phyloP scores from a whole-genome alignment of 1,140 invertebrate genomes.

The Agrypnia vestita region DNA sequence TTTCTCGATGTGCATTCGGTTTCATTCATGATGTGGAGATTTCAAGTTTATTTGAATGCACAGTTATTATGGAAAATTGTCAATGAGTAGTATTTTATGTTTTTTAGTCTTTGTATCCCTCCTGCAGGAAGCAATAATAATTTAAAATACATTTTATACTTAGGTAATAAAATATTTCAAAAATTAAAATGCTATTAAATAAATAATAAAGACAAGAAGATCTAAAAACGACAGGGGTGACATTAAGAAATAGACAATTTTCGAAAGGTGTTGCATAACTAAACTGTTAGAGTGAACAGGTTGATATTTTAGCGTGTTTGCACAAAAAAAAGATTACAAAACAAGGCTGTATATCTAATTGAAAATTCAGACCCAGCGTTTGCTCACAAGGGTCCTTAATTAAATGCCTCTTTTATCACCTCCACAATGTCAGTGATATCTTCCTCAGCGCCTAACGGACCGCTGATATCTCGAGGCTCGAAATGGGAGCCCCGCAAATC shows the following conservation, averaged over 20 bases:
- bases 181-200: not conserved
- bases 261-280: constrained; percentile 33
- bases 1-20: not conserved
- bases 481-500: constrained; percentile 40
- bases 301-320: constrained; percentile 15
- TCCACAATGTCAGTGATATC: constrained; percentile 43
- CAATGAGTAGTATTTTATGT: too few relatives aligned
- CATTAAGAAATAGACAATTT: not conserved
- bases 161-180: too few relatives aligned
- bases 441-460: constrained; percentile 5
- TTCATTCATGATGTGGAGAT: constrained; percentile 8
- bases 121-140: too few relatives aligned
- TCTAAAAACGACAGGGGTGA: not conserved
- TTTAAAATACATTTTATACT: too few relatives aligned
- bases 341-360: not conserved
- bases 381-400: constrained; percentile 38
- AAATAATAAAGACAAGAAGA: not conserved
- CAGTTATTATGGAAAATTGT: not conserved
- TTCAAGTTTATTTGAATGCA: not conserved
- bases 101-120: too few relatives aligned
- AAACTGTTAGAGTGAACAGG: constrained; percentile 44
- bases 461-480: not conserved
- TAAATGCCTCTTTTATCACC: constrained; percentile 48
- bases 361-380: not conserved
- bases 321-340: not conserved